Conservation (phyloP, 2,113 vertebrate species). For the Corythornis cristatus region DNA sequence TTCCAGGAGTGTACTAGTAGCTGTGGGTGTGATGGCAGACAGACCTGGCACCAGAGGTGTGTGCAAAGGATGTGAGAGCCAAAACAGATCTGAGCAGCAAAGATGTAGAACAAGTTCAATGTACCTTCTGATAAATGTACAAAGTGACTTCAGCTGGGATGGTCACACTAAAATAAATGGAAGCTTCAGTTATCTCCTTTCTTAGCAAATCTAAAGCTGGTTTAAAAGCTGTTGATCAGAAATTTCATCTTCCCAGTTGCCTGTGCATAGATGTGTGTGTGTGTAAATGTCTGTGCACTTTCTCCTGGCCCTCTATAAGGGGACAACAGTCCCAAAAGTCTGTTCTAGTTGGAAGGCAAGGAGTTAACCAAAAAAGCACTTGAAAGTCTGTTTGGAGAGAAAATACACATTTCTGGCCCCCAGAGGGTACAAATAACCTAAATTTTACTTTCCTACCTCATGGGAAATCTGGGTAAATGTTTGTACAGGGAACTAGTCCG, state of each 20-base stretch:
- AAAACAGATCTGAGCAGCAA: background rate
- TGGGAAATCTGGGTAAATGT: conserved; percentile 41
- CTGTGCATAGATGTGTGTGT: accelerated
- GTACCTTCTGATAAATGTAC: background rate
- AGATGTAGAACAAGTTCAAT: accelerated
- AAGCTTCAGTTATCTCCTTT: background rate
- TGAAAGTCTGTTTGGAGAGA: conserved; percentile 9
- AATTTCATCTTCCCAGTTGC: background rate
- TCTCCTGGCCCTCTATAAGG: background rate
- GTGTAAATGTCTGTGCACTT: background rate
- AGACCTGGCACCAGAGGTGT: background rate
- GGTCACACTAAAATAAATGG: background rate
- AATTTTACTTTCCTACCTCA: background rate
- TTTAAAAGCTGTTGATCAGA: background rate
- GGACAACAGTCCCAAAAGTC: accelerated
- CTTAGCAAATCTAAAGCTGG: background rate
- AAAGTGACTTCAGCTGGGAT: background rate
- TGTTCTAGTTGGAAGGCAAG: background rate
- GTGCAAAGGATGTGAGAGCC: background rate
- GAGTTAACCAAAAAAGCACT: conserved; percentile 1
- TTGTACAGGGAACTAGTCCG: background rate
- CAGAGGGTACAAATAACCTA: conserved; percentile 28
- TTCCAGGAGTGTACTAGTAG: accelerated
- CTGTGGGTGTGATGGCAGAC: background rate
- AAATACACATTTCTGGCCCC: conserved; percentile 19